Conservation (phyloP, 2,113 vertebrate species). For the Astur gentilis region DNA sequence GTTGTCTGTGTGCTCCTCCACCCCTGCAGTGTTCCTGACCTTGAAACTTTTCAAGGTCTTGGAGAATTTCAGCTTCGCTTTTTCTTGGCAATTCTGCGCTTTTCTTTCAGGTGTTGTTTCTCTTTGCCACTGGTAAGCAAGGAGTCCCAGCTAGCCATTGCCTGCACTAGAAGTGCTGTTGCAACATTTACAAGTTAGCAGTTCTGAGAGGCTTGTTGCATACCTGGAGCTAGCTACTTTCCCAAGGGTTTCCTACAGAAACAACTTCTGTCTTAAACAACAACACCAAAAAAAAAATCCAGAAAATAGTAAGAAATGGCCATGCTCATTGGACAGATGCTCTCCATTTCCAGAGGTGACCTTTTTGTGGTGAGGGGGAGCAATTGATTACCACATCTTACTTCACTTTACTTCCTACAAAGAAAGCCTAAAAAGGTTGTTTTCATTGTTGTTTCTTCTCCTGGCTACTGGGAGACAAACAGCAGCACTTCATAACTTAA, state of each 20-base stretch:
- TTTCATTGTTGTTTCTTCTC: not conserved
- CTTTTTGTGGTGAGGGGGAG: not conserved
- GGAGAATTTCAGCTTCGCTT: not conserved
- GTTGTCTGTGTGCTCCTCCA: not conserved
- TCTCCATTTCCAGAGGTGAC: not conserved
- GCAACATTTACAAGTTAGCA: not conserved
- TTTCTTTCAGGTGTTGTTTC: not conserved
- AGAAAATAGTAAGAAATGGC: not conserved
- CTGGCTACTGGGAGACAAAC: not conserved
- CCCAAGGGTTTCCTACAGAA: not conserved
- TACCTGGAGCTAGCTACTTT: not conserved
- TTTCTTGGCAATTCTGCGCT: not conserved
- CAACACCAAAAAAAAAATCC: too few species aligned
- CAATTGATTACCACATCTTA: not conserved
- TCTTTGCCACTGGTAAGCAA: accelerated
- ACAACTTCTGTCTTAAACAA: not conserved
- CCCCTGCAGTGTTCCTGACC: not conserved
- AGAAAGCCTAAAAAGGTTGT: not conserved
- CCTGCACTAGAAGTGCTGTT: not conserved
- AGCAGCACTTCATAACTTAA: not conserved
- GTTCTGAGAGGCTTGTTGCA: not conserved
- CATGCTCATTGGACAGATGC: not conserved
- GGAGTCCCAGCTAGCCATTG: not conserved
- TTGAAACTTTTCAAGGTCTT: not conserved
- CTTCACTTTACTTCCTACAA: not conserved